These are phyloP conservation scores for Ispidina picta DNA, from an alignment of 2,797 vertebrate genomes.

Conservation along the genomic window DNA sequence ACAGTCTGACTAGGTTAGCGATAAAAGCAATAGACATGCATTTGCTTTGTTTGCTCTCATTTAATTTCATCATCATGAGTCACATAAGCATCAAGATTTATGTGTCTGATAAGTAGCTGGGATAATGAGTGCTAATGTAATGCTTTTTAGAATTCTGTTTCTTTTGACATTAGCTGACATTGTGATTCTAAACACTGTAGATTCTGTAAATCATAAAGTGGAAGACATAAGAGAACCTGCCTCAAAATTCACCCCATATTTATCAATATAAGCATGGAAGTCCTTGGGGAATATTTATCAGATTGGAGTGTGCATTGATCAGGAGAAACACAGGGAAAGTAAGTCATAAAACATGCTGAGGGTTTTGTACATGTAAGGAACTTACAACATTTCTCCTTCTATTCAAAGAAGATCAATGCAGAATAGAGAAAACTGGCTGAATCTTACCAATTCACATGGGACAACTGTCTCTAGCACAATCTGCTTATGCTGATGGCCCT, in stretches of 20 bases:
- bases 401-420: not conserved
- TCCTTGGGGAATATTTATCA: constrained; percentile 10
- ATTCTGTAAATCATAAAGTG: constrained; percentile 38
- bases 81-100: constrained; percentile 65
- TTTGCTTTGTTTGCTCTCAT: constrained; percentile 49
- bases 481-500: constrained; percentile 49
- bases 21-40: constrained; percentile 50
- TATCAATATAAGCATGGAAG: not conserved
- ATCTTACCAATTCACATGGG: not conserved
- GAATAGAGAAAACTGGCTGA: not conserved
- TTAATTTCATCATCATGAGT: constrained; percentile 62
- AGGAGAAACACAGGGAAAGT: not conserved
- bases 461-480: constrained; percentile 14
- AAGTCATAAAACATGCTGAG: not conserved
- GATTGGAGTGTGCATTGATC: not conserved
- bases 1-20: constrained; percentile 39
- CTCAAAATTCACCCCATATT: constrained; percentile 12
- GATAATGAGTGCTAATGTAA: constrained; percentile 51
- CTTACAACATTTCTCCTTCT: not conserved
- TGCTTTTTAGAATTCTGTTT: constrained; percentile 61
- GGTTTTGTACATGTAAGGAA: not conserved
- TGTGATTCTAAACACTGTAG: constrained; percentile 57
- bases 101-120: constrained; percentile 54
- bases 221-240: not conserved
- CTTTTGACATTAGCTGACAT: constrained; percentile 66